These are phyloP conservation scores for Pandemis heparana DNA, from an alignment of 2,888 invertebrate genomes.

Conservation along the genomic window DNA sequence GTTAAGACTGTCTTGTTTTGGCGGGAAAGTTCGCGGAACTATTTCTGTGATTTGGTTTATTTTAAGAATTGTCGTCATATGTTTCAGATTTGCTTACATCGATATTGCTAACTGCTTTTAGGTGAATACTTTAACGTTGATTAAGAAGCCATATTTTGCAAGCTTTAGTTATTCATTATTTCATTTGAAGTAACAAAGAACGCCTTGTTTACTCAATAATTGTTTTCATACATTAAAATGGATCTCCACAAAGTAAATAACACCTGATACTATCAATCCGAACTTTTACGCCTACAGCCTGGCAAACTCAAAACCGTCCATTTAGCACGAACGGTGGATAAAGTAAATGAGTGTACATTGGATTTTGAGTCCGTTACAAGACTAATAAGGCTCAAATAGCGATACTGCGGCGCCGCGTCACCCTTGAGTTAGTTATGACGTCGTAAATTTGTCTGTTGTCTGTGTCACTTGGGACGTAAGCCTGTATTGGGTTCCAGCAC, in stretches of 20 bases:
- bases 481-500: conserved; percentile 4
- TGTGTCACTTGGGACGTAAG: neutral
- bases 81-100: neutral
- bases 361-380: conserved; percentile 19
- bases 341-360: conserved; percentile 20
- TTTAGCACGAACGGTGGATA: conserved; percentile 7
- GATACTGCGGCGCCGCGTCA: conserved; percentile 23
- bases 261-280: no score
- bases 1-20: conserved; percentile 34
- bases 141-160: neutral
- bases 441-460: conserved; percentile 23
- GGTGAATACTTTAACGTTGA: no score
- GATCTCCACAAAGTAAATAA: no score
- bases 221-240: no score
- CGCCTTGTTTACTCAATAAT: no score
- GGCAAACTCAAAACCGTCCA: neutral
- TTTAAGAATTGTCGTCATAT: neutral
- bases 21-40: conserved; percentile 15
- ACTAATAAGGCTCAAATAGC: conserved; percentile 32
- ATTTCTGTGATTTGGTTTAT: neutral
- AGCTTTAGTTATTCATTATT: neutral
- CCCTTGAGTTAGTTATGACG: conserved; percentile 34
- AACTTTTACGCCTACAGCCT: neutral
- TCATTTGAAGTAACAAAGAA: neutral
- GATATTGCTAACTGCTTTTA: neutral